Evolutionary conservation across 1,140 invertebrate species (phyloP), one percentile per base, ranked within the genome.

Genomic region (Scaptomyza graminum): DNA sequence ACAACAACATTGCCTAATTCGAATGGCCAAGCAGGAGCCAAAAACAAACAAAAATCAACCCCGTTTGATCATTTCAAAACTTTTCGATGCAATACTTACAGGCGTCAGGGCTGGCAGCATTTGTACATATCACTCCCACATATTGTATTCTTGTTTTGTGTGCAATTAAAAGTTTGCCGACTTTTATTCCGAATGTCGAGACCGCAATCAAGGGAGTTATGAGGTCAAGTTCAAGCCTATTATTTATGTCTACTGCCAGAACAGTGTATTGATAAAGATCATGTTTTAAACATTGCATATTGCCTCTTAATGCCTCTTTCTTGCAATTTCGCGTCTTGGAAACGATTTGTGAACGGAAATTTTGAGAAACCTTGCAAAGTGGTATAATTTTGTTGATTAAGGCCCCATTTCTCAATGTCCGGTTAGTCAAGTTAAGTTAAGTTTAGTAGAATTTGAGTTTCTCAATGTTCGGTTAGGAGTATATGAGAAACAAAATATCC

Each of bases 111-210:
- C 69, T 82, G 47, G 43, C 47, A 70, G 56, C 31, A 65, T 75
- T 56, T 80, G 43, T 34, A 60, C 13, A 5, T 25, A 15, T 22
- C 41, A 28, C 39, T 11, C 31, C 31, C 15, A 31, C 16, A 22
- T 31, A 12, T 49, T 44, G 7, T 39, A 22, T 22, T 22, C 18
- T 63, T 62, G n/a, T 67, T 25, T 52, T 25, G 15, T 39, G 57
- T 70, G 83, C 82, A 85, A 85, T 85, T 85, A 87, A 85, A 85
- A 85, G 74, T 87, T 87, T 74, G 74, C 66, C 76, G 70, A 78
- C 78, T 74, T 74, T 82, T 85, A 85, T 85, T 87, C 72, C 78
- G 78, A 84, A 75, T 87, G 78, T 82, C 74, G 74, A 59, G 65
- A 75, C 74, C 79, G 47, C 75, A 84, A 72, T 84, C 81, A 81